Conservation (phyloP, 2,888 invertebrate genomes). For the Deilephila porcellus region DNA sequence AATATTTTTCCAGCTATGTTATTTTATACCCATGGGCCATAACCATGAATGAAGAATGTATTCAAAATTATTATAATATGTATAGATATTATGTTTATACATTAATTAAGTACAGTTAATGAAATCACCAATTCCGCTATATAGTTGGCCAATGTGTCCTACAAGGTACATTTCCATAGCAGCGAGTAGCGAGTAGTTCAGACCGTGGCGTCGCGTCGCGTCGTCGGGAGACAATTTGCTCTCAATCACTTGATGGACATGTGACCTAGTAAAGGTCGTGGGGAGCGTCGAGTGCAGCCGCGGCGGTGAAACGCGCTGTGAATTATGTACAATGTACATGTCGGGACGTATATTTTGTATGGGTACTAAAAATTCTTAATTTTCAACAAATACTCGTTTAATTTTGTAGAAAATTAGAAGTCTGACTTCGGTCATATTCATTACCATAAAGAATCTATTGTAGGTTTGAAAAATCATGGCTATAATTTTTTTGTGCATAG, state of each 20-base stretch:
- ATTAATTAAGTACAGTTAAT: not conserved
- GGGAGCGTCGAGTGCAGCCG: not conserved
- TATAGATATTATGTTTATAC: not conserved
- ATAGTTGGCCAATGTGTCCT: not conserved
- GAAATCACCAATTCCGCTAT: not conserved
- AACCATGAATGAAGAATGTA: not conserved
- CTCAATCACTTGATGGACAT: slow-evolving; percentile 5
- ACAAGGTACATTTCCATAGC: not conserved
- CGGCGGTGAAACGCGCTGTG: too few species aligned
- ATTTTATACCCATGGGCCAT: not conserved
- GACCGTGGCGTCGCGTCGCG: not conserved
- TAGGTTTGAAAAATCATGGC: too few species aligned
- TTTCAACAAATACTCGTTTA: too few species aligned
- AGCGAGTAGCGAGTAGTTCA: not conserved
- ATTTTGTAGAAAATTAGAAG: too few species aligned
- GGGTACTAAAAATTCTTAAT: too few species aligned
- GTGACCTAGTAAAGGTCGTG: slow-evolving; percentile 11
- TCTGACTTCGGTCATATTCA: too few species aligned
- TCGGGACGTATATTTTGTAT: too few species aligned
- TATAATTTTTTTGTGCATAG: too few species aligned
- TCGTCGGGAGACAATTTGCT: slow-evolving; percentile 8
- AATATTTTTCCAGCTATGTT: not conserved
- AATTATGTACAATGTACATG: too few species aligned
- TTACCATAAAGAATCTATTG: too few species aligned
- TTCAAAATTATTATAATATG: not conserved